phyloP scores from a whole-genome alignment of 2,888 invertebrate species.

The Uloborus plumipes region DNA sequence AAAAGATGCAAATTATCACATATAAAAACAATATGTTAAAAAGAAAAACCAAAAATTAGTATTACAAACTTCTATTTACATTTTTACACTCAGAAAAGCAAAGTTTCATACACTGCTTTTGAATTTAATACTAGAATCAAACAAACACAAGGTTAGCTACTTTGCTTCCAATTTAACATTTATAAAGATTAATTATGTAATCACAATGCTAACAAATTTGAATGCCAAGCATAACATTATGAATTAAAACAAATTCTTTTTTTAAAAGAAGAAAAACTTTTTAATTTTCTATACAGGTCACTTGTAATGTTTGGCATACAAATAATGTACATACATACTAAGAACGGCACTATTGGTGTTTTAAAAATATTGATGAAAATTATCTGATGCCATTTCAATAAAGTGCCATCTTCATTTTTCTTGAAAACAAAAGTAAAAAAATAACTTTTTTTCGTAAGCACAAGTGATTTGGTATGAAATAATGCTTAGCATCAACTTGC shows the following conservation, averaged over 20 bases:
- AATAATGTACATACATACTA: slow-evolving; percentile 3
- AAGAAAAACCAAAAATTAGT: slow-evolving; percentile 20
- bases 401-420: slow-evolving; percentile 7
- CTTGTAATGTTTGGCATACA: slow-evolving; percentile 6
- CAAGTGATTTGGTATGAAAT: too few relatives aligned
- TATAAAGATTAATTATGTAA: slow-evolving; percentile 16
- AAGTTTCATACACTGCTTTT: slow-evolving; percentile 18
- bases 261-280: neutral
- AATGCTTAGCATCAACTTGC: too few relatives aligned
- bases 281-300: neutral
- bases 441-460: too few relatives aligned
- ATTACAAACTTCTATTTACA: slow-evolving; percentile 26
- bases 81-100: slow-evolving; percentile 8
- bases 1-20: slow-evolving; percentile 9
- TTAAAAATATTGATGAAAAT: slow-evolving; percentile 14
- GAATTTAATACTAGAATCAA: slow-evolving; percentile 13
- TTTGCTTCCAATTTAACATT: slow-evolving; percentile 2
- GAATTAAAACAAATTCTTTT: neutral
- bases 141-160: neutral
- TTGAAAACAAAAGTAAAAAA: neutral
- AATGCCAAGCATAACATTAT: slow-evolving; percentile 6
- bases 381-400: neutral
- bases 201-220: slow-evolving; percentile 22
- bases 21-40: slow-evolving; percentile 10
- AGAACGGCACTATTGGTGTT: slow-evolving; percentile 27